phyloP scores from a whole-genome alignment of 2,113 vertebrate species.

The Ceyx cyanopectus region DNA sequence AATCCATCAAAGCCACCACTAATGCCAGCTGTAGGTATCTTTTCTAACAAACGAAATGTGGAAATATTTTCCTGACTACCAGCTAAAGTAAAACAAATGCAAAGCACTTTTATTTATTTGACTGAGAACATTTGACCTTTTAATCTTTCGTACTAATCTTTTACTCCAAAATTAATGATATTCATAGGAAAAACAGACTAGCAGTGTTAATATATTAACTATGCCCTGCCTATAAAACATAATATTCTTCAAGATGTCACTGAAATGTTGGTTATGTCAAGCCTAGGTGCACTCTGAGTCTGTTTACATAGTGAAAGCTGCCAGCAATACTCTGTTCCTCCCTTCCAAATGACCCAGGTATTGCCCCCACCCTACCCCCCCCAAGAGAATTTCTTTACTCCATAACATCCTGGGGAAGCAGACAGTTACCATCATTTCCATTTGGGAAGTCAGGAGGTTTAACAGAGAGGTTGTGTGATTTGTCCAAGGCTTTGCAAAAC shows the following conservation, averaged over 20 bases:
- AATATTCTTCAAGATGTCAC: not conserved
- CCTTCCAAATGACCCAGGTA: not conserved
- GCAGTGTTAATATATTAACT: not conserved
- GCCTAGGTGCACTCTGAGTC: not conserved
- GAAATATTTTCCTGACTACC: not conserved
- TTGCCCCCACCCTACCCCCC: not conserved
- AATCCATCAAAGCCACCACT: slow-evolving; percentile 27
- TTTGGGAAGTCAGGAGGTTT: slow-evolving; percentile 32
- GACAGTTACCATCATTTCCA: slow-evolving; percentile 14
- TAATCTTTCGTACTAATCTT: not conserved
- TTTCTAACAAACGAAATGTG: not conserved
- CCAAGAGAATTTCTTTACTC: not conserved
- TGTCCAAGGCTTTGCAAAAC: slow-evolving; percentile 45
- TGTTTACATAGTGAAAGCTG: not conserved
- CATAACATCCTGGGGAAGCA: not conserved
- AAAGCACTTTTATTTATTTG: not conserved
- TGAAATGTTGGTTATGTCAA: not conserved
- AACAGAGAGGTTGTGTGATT: slow-evolving; percentile 28
- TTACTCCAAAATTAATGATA: not conserved
- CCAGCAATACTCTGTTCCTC: not conserved
- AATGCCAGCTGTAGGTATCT: not conserved
- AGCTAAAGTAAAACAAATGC: not conserved
- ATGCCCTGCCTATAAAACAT: not conserved
- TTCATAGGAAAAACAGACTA: not conserved
- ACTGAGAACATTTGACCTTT: not conserved